phyloP scores from a whole-genome alignment of 2,113 vertebrate genomes.

The Cyanoderma ruficeps region DNA sequence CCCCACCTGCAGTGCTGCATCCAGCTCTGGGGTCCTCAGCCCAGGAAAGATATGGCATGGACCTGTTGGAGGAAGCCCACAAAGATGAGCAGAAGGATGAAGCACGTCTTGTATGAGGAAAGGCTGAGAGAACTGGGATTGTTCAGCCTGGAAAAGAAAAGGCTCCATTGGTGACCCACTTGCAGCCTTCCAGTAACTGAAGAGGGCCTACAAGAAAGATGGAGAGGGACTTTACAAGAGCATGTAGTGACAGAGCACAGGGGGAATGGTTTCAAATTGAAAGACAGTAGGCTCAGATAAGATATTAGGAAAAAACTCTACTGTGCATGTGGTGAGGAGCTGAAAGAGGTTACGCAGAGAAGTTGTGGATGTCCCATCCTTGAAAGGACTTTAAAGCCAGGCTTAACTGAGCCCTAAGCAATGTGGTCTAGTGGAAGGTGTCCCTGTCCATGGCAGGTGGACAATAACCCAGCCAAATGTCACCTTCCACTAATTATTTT shows the following conservation, averaged over 20 bases:
- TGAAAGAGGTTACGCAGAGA: neutral
- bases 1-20: neutral
- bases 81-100: neutral
- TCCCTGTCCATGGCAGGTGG: neutral
- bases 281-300: neutral
- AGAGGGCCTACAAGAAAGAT: neutral
- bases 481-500: neutral
- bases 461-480: neutral
- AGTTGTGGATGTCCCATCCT: neutral
- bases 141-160: neutral
- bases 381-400: neutral
- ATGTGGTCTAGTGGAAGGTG: neutral
- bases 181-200: neutral
- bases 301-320: neutral
- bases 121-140: no score
- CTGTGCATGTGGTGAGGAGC: neutral
- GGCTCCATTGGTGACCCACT: no score
- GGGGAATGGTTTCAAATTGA: neutral
- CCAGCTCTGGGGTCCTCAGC: neutral
- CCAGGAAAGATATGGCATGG: neutral
- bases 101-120: fast-evolving
- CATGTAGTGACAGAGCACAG: neutral
- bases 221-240: neutral
- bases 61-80: neutral
- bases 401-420: neutral